These are phyloP conservation scores for Chlorodrepanis virens DNA, from an alignment of 2,113 vertebrate species.

Conservation along the genomic window DNA sequence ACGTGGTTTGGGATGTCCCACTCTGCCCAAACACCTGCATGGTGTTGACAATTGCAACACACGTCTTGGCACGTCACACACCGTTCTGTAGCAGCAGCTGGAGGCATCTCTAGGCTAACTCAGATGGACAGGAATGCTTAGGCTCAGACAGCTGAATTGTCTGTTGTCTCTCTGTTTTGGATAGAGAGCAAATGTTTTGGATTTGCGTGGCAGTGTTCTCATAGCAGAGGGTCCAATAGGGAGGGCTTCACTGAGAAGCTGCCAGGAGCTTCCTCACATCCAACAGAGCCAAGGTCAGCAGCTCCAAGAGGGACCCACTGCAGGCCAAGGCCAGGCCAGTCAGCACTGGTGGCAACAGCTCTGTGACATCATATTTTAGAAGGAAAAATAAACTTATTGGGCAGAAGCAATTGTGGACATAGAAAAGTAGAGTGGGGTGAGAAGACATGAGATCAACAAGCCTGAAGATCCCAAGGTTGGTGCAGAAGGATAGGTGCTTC, in stretches of 20 bases:
- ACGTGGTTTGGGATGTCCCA: neutral
- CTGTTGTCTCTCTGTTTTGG: neutral
- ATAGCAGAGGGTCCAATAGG: neutral
- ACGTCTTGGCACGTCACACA: fast-evolving
- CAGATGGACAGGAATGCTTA: neutral
- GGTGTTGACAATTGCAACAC: neutral
- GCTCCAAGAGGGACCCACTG: neutral
- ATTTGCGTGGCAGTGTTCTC: fast-evolving
- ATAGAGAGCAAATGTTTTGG: neutral
- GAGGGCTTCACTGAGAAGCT: neutral
- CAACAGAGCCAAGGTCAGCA: neutral
- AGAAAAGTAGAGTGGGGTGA: neutral
- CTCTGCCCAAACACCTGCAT: neutral
- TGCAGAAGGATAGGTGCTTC: neutral
- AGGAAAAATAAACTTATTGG: neutral
- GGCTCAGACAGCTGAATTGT: neutral
- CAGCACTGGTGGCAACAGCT: neutral
- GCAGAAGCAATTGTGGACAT: neutral
- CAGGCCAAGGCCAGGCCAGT: neutral
- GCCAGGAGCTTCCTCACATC: neutral
- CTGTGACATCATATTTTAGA: neutral
- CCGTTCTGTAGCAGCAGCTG: neutral
- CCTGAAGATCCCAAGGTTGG: neutral
- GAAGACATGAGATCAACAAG: neutral
- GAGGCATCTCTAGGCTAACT: neutral